Evolutionary conservation across 2,113 vertebrate genomes (phyloP), one percentile per base, ranked within the genome.

Genomic region (Stomatorhinus ivindoensis): DNA sequence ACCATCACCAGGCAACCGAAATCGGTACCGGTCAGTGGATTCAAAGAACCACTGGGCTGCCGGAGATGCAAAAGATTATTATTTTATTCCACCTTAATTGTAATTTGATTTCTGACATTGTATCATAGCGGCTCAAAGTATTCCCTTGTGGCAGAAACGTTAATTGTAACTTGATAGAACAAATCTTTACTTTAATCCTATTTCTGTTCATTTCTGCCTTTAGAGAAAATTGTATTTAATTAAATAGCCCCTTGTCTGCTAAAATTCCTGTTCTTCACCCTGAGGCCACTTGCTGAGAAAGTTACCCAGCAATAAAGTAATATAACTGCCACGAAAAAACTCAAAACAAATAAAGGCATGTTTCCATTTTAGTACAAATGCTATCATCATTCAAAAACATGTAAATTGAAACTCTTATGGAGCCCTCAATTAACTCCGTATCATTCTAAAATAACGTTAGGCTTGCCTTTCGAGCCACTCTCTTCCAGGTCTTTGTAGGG

Each of bases 171-270:
- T 80, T 39, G 31, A 80, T 15, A 80, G 13, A 80, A 27, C n/a
- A 69, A 80, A 42, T 15, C 31, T 80, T 80, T 80, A n/a, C 31
- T 73, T 73, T 73, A 73, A 73, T 80, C 31, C 35, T 19, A 80
- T 35, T 42, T 80, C 73, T 80, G 73, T 80, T 80, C 73, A 80
- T 80, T 80, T 80, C 31, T 80, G 73, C 73, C 73, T 80, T 80
- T 80, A 80, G 31, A 80, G 73, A 80, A 80, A 80, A 80, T 42
- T 19, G 15, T 35, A 80, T 80, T 80, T 80, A 80, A 80, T 80
- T 80, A 80, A 80, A 80, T 80, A 80, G 15, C 35, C 35, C 35
- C 73, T 17, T 19, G 73, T 80, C 73, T 39, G 8, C 73, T 42
- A 80, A 42, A 80, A 42, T 35, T 80, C 15, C 35, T 42, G 73